Base-by-base conservation (phyloP, 2,797 vertebrate genomes). In the Spizella passerina region DNA sequence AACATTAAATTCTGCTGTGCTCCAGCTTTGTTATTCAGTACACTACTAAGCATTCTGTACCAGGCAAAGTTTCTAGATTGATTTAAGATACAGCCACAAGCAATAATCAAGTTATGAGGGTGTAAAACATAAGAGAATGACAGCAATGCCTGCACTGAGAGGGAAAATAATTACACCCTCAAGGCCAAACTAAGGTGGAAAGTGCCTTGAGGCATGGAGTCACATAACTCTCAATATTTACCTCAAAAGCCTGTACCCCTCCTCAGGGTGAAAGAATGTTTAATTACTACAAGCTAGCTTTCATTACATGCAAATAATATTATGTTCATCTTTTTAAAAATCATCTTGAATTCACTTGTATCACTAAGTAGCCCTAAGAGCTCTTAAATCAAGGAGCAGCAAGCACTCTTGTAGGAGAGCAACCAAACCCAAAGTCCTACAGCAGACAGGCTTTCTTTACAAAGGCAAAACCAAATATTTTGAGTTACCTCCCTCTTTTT, bases 61-160 rank as follows among this genome's bases (percentile, higher is more conserved):
- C 72, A 92, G 39, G 7, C 6, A 1, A 71, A 32, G 26, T 59
- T 80, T 78, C 71, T 22, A 77, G 56, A 80, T 26, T 82, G 60
- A 95, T 94, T 91, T 87, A 93, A 87, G 79, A 80, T 38, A 91
- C 1, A 79, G 68, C 17, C 60, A 90, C 71, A 85, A 63, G 59
- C 27, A 80, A 36, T 80, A 80, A 94, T 77, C 75, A 93, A 52
- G 68, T 82, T 80, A 44, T 18, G 24, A 87, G 68, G n/a, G 29
- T 34, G 18, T 82, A 91, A 87, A 93, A 55, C 65, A 85, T 27
- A 38, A 34, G 52, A 47, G 38, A 84, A 71, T 49, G 63, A 72
- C 71, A 94, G 66, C 39, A 84, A 19, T 27, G 59, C 4, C 69
- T 68, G 24, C 53, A 61, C 43, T 15, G 53, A 73, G 39, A 82